phyloP scores from a whole-genome alignment of 2,113 vertebrate genomes.

The Otocyon megalotis region DNA sequence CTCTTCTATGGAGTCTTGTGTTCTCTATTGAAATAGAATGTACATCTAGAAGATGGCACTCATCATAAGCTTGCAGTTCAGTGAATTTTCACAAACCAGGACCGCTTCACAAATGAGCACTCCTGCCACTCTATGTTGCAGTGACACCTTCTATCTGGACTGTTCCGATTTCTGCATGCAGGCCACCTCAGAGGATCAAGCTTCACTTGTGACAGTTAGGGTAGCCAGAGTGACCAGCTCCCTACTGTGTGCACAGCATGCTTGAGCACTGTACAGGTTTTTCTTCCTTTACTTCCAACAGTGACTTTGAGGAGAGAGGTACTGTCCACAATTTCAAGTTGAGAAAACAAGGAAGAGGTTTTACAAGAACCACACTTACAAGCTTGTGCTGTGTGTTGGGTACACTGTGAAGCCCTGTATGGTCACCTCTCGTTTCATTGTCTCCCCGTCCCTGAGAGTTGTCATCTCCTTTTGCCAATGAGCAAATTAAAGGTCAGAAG shows the following conservation, averaged over 20 bases:
- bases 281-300: fast-evolving
- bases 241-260: neutral
- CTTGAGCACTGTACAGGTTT: fast-evolving
- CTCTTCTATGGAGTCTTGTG: too few species aligned
- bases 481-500: neutral
- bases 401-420: fast-evolving
- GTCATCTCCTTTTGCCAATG: neutral
- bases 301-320: too few species aligned
- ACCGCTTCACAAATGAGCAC: too few species aligned
- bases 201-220: too few species aligned
- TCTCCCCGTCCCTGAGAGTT: neutral
- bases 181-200: neutral
- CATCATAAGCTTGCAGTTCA: fast-evolving
- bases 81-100: neutral
- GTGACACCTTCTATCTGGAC: neutral
- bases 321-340: neutral
- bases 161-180: neutral
- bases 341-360: neutral
- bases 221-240: fast-evolving
- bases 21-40: neutral
- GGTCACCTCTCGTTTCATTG: neutral
- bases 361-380: neutral
- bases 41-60: fast-evolving
- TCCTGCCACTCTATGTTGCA: neutral
- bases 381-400: neutral